Conservation (phyloP, 1,140 invertebrate genomes). For the Drosophila elegans region DNA sequence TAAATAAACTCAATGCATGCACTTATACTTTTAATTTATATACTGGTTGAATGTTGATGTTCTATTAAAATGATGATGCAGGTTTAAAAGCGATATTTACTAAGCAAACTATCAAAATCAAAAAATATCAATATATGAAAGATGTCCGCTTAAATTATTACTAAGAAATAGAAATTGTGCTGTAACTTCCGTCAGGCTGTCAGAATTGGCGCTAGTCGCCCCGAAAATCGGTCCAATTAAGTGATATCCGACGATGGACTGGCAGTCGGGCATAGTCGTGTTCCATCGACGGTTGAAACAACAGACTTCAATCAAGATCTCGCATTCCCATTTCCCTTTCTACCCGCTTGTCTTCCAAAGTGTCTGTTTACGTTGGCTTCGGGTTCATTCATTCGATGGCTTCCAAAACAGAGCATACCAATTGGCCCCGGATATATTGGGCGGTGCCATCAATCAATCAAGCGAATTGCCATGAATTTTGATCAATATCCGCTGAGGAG, state of each 20-base stretch:
- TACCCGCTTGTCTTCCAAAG: conserved; percentile 23
- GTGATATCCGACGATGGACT: conserved; percentile 22
- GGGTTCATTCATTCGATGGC: conserved; percentile 55
- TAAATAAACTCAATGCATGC: too few species aligned
- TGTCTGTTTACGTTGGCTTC: conserved; percentile 64
- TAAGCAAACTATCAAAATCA: too few species aligned
- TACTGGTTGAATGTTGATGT: too few species aligned
- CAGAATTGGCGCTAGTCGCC: conserved; percentile 13
- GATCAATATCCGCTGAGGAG: conserved; percentile 72
- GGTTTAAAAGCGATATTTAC: too few species aligned
- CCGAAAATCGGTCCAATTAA: conserved; percentile 18
- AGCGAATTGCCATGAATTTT: conserved; percentile 75
- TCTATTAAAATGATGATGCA: too few species aligned
- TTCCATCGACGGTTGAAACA: conserved; percentile 35
- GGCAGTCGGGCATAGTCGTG: conserved; percentile 18
- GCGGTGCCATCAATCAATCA: conserved; percentile 74
- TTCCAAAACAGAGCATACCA: conserved; percentile 38
- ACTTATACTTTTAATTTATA: too few species aligned
- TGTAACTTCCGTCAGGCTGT: background rate
- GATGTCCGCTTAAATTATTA: too few species aligned
- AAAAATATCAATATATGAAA: too few species aligned
- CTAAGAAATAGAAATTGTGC: too few species aligned
- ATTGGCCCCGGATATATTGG: conserved; percentile 53
- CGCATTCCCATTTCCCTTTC: conserved; percentile 14
- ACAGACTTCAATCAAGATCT: conserved; percentile 54